Base-by-base conservation (phyloP, 2,888 invertebrate genomes). In the Clitarchus hookeri region DNA sequence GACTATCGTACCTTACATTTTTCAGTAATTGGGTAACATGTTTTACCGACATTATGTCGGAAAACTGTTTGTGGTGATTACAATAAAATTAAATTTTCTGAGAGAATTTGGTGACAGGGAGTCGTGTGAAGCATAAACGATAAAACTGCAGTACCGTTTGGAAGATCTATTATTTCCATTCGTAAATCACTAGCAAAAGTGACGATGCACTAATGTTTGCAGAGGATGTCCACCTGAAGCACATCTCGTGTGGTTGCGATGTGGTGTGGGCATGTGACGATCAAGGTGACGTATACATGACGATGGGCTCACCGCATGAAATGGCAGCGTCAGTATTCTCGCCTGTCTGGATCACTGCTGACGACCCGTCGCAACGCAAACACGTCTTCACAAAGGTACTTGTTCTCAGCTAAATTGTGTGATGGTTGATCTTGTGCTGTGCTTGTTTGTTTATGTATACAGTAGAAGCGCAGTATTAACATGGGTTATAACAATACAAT, bases 241-340 rank as follows among this genome's bases (percentile, higher is more conserved):
- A 91, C 88, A 88, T 93, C 36, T 91, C 91, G 48, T 92, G 92
- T 89, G 92, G 93, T 6, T 89, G 90, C 48, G 91, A 92, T 87
- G 91, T 91, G 44, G 92, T 92, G 25, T 93, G 93, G 93, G 92
- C 92, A 0, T 92, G 92, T 88, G 93, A 93, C 88, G 90, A 89
- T 83, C 89, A 90, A 54, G 93, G 93, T 2, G 89, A 89, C n/a
- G 90, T 93, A 44, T 92, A 91, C 88, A 91, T 93, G 90, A 90
- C 93, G 77, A 91, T 92, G 85, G 92, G 93, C 0, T 91, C 91
- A 44, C 90, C 91, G 6, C 90, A 90, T 87, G 91, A 92, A 26
- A 91, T 92, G 44, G 89, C 91, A 19, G 89, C 89, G 65, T 90
- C 90, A 36, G 90, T 90, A 82, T 91, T 92, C 53, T 91, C 91